phyloP scores from a whole-genome alignment of 1,140 invertebrate genomes.

The Rhopalosiphum padi region DNA sequence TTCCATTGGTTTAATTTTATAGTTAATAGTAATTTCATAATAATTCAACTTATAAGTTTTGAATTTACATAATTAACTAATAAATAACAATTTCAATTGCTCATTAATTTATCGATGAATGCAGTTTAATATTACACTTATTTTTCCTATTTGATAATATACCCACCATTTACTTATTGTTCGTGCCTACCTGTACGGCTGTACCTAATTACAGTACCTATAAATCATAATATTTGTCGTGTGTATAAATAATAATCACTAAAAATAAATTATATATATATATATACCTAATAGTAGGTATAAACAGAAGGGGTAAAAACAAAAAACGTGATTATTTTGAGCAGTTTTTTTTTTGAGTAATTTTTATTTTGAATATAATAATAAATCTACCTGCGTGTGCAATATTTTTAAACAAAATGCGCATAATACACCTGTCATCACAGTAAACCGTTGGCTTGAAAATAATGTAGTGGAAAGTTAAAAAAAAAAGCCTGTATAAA shows the following conservation, averaged over 20 bases:
- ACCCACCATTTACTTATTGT: too few relatives aligned
- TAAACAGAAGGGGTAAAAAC: not conserved
- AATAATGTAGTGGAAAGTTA: conserved; percentile 49
- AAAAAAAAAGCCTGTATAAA: not conserved
- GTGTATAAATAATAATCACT: not conserved
- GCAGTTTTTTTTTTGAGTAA: not conserved
- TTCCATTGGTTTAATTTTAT: not conserved
- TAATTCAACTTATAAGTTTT: not conserved
- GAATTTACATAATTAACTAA: not conserved
- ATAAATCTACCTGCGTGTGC: not conserved
- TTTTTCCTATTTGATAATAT: not conserved
- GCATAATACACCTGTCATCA: conserved; percentile 25
- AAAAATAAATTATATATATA: not conserved
- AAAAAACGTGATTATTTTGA: not conserved
- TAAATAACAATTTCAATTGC: not conserved
- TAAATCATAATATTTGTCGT: too few relatives aligned
- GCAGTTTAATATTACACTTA: not conserved
- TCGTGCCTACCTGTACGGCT: too few relatives aligned
- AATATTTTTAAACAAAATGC: conserved; percentile 42
- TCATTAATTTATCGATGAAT: not conserved
- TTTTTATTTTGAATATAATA: not conserved
- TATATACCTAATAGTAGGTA: not conserved
- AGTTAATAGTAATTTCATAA: not conserved
- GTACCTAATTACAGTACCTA: too few relatives aligned
- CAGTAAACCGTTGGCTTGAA: not conserved